These are phyloP conservation scores for Clistopyga incitator DNA, from an alignment of 2,888 invertebrate genomes.

Conservation along the genomic window DNA sequence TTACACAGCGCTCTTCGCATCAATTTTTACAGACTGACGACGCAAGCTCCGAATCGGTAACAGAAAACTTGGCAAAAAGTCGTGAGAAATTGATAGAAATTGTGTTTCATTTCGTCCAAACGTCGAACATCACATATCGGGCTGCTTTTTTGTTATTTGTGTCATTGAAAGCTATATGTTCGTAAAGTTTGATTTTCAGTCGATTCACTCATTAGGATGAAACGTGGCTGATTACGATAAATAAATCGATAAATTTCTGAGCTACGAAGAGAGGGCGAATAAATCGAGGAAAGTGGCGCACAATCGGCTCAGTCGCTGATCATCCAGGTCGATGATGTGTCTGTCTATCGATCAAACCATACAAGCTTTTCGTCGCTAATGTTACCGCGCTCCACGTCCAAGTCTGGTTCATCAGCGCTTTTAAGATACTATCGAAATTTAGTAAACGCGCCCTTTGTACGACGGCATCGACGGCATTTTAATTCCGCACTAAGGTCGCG, in stretches of 20 bases:
- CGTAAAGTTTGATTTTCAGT: no score
- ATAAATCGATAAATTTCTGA: not conserved
- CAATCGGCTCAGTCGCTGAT: slow-evolving; percentile 1
- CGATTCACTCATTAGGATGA: no score
- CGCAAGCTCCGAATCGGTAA: slow-evolving; percentile 31
- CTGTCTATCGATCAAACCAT: not conserved
- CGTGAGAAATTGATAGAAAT: not conserved
- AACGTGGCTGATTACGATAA: no score
- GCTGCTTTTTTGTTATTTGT: no score
- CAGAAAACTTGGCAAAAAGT: not conserved
- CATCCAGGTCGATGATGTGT: not conserved
- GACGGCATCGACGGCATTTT: not conserved
- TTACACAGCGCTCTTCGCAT: not conserved
- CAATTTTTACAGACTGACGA: slow-evolving; percentile 12
- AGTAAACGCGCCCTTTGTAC: not conserved
- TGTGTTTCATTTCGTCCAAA: no score
- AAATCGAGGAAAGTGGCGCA: slow-evolving; percentile 47
- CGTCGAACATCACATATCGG: no score
- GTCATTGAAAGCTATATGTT: no score
- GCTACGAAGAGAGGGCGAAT: not conserved
- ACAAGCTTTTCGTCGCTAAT: not conserved
- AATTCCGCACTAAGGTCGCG: slow-evolving; percentile 1
- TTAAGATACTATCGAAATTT: slow-evolving; percentile 41
- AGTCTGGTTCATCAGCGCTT: slow-evolving; percentile 3
- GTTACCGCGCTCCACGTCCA: not conserved